Evolutionary conservation across 1,140 invertebrate species (phyloP).

Genomic region (Anastatus disparis): DNA sequence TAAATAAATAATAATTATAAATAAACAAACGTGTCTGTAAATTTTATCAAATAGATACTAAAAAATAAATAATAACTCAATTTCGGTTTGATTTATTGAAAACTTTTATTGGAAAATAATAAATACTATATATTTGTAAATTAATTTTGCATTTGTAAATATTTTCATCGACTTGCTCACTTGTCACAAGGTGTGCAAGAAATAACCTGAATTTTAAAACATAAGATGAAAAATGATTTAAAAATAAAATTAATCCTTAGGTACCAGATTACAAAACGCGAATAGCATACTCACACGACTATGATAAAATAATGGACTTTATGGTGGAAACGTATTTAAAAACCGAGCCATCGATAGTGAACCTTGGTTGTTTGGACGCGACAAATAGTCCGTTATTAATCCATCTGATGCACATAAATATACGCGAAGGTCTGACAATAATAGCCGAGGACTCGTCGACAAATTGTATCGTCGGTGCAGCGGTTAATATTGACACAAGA

Average conservation of each 20-base stretch:
- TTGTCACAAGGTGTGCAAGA: no score
- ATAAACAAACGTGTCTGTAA: no score
- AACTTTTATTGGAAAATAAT: no score
- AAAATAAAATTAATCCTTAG: background rate
- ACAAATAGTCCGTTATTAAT: constrained; percentile 38
- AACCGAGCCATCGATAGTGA: constrained; percentile 49
- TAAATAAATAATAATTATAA: no score
- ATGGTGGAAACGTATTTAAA: constrained; percentile 53
- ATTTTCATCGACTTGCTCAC: no score
- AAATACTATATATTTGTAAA: no score
- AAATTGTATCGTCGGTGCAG: constrained; percentile 57
- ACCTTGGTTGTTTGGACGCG: constrained; percentile 44
- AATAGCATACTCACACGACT: constrained; percentile 52
- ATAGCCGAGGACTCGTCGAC: constrained; percentile 60
- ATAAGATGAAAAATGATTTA: background rate
- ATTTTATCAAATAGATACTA: no score
- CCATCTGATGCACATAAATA: constrained; percentile 48
- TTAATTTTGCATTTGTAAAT: no score
- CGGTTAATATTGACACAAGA: constrained; percentile 56
- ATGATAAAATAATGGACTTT: constrained; percentile 51
- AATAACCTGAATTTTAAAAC: no score
- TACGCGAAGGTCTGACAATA: constrained; percentile 59
- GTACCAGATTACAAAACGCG: constrained; percentile 35
- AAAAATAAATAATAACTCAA: no score
- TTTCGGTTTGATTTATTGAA: no score